Base-by-base conservation (phyloP, 1,140 invertebrate genomes). In the Drosophila kanapiae region DNA sequence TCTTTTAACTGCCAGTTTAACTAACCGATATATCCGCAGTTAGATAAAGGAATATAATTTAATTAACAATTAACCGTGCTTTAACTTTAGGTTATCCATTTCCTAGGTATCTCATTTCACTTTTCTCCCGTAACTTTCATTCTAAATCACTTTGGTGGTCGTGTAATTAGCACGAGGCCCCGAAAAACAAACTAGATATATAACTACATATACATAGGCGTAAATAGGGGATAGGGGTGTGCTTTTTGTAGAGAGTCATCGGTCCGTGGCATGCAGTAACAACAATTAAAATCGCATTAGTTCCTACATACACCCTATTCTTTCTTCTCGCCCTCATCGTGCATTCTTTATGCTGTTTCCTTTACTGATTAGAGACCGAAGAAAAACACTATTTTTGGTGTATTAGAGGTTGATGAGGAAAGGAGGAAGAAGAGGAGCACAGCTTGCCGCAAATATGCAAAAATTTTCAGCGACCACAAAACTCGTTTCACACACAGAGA, bases 261-360 rank as follows among this genome's bases (percentile, higher is more conserved):
- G 49, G 58, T 14, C 74, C 23, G 48, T 58, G 16, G 31, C 57
- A 42, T 47, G 45, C 38, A 56, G 33, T 51, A 57, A 40, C 60
- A 70, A 85, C 76, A 86, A 87, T 87, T 87, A 87, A 88, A 87
- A 83, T 67, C 61, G 45, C 77, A 87, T 87, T 87, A 80, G 68
- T 58, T 77, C 40, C 8, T 40, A 10, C 18, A 33, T 4, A 18
- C 18, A 10, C 47, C 61, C 35, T 29, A 11, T 42, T 16, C 33
- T 23, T 18, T n/a, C 11, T 23, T 35, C 33, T 27, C 5, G n/a
- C 14, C 48, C 35, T 33, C 9, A 13, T 37, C 35, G 18, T 56
- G 16, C 23, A 74, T 45, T 75, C 53, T 31, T 42, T 38, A 57
- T 38, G 31, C 40, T 48, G 45, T 37, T 74, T 78, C 29, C 33